Conservation (phyloP, 2,888 invertebrate species). For the Archips crataeganus region DNA sequence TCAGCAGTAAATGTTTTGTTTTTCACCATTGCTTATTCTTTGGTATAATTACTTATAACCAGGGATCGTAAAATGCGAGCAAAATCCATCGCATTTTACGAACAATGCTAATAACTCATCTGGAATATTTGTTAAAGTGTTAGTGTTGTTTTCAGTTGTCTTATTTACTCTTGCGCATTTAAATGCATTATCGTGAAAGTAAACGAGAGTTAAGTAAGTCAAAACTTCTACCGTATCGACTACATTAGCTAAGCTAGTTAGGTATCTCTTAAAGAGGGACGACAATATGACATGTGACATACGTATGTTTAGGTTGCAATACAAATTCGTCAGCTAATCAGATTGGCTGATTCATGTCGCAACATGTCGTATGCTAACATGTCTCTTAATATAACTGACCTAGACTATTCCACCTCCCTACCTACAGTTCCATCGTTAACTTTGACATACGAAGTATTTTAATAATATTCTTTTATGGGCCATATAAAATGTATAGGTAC, state of each 20-base stretch:
- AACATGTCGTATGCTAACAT: not conserved
- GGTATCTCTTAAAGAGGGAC: not conserved
- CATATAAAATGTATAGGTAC: conserved; percentile 8
- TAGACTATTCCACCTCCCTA: not conserved
- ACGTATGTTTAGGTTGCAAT: not conserved
- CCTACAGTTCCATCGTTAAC: not conserved
- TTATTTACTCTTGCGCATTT: too few species aligned
- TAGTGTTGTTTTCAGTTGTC: too few species aligned
- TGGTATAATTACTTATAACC: too few species aligned
- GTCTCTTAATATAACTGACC: not conserved
- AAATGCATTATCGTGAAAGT: too few species aligned
- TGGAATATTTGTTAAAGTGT: too few species aligned
- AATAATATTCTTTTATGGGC: conserved; percentile 4
- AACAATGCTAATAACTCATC: too few species aligned
- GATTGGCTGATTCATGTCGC: not conserved
- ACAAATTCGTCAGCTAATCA: not conserved
- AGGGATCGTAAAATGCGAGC: too few species aligned
- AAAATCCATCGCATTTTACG: too few species aligned
- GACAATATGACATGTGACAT: not conserved
- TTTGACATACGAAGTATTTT: conserved; percentile 6
- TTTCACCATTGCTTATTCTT: too few species aligned
- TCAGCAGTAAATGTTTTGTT: too few species aligned
- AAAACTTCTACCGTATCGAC: too few species aligned
- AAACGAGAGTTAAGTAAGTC: too few species aligned
- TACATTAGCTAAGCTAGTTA: not conserved